Conservation (phyloP, 2,113 vertebrate species). For the Irena cyanogastra region DNA sequence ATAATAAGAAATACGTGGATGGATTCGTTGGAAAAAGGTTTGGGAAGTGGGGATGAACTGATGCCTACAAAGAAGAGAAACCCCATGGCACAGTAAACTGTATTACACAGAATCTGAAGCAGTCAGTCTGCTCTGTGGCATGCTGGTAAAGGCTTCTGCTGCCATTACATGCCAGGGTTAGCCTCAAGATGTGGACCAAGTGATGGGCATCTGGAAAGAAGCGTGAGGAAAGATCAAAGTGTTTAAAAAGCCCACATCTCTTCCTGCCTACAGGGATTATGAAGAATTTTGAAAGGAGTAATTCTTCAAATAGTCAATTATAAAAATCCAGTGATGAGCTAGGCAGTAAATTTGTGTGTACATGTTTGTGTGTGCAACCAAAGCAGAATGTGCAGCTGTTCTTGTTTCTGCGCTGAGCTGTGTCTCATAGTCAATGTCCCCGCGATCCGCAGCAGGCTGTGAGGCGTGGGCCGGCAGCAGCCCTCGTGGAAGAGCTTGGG, state of each 20-base stretch:
- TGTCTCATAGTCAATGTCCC: neutral
- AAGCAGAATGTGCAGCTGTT: neutral
- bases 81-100: neutral
- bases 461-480: neutral
- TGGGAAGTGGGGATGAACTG: neutral
- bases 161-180: neutral
- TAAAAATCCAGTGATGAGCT: neutral
- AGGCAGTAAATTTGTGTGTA: neutral
- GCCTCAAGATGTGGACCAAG: neutral
- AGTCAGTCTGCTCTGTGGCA: neutral
- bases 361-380: neutral
- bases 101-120: neutral
- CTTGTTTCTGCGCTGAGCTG: neutral
- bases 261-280: neutral
- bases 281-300: neutral
- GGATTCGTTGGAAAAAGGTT: neutral
- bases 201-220: neutral
- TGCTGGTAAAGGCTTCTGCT: neutral
- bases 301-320: neutral
- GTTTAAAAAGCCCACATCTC: neutral
- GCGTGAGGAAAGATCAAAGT: neutral
- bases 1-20: neutral
- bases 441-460: rapidly evolving
- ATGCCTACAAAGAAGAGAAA: neutral
- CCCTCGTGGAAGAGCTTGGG: rapidly evolving